Percentiles rank a stretch among this genome's conserved stretches.
Conservation (phyloP, 2,113 vertebrate species). For the Bambusicola thoracicus region DNA sequence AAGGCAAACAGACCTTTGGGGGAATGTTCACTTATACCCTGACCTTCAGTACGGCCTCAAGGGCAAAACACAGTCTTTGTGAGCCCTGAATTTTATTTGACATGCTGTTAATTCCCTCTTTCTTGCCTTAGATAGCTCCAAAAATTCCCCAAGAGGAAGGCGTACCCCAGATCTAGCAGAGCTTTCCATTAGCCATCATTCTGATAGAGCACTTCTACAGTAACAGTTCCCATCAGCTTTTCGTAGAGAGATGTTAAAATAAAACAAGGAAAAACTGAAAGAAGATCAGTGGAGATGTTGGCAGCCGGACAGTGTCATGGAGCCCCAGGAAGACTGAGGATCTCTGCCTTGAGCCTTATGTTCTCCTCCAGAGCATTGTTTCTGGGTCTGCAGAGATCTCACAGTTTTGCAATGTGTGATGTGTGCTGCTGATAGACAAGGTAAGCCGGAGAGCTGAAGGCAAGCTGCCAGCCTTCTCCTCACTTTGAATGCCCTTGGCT, state of each 20-base stretch:
- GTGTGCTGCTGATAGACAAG: constrained; percentile 27
- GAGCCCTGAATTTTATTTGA: background rate
- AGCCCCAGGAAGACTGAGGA: background rate
- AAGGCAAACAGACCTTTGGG: constrained; percentile 33
- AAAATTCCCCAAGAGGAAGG: background rate
- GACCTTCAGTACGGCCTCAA: background rate
- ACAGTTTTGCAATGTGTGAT: constrained; percentile 1
- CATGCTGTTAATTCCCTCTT: background rate
- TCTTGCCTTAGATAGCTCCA: background rate
- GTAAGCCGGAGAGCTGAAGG: constrained; percentile 21
- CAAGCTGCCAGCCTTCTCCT: constrained; percentile 40
- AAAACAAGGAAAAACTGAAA: background rate
- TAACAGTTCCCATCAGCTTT: constrained; percentile 10
- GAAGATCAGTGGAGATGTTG: background rate
- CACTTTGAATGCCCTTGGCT: constrained; percentile 60
- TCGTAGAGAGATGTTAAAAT: constrained; percentile 2
- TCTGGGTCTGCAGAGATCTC: background rate
- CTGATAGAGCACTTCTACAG: background rate
- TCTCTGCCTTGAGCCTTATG: background rate
- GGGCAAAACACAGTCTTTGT: background rate
- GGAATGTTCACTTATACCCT: background rate
- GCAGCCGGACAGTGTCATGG: background rate
- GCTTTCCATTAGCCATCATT: background rate
- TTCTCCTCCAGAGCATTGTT: background rate
- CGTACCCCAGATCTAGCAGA: background rate